These are phyloP conservation scores for Netelia inedita DNA, from an alignment of 2,888 invertebrate species.

Conservation along the genomic window DNA sequence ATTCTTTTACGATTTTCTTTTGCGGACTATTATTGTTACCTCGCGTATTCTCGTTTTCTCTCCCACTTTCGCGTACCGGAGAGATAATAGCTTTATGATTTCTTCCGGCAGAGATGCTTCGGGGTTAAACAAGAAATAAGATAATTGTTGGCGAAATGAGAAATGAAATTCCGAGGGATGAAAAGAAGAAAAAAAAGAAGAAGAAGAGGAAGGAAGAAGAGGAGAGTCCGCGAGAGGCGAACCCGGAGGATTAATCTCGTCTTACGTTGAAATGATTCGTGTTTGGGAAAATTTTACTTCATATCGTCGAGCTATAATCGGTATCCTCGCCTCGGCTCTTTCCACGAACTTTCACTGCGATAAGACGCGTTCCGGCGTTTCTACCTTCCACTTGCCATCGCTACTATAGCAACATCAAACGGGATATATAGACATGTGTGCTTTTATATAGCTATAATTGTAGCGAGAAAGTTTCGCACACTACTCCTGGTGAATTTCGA, in stretches of 20 bases:
- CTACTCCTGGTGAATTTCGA: slow-evolving; percentile 66
- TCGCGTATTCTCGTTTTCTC: not conserved
- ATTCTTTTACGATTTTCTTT: slow-evolving; percentile 38
- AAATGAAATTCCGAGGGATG: slow-evolving; percentile 51
- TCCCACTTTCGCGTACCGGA: slow-evolving; percentile 15
- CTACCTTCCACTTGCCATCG: slow-evolving; percentile 48
- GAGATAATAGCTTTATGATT: slow-evolving; percentile 58
- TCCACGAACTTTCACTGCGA: slow-evolving; percentile 56
- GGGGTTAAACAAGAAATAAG: slow-evolving; percentile 12
- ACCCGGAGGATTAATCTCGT: not conserved
- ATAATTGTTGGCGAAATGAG: slow-evolving; percentile 55
- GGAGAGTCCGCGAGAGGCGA: not conserved
- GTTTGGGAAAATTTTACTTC: slow-evolving; percentile 34
- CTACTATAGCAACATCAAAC: slow-evolving; percentile 38
- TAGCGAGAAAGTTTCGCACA: slow-evolving; percentile 55
- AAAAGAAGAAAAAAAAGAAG: slow-evolving; percentile 12
- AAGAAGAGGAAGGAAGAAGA: not conserved
- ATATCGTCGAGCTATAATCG: slow-evolving; percentile 47
- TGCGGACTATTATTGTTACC: slow-evolving; percentile 40
- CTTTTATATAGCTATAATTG: slow-evolving; percentile 22
- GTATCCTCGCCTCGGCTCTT: slow-evolving; percentile 20
- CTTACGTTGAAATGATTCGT: slow-evolving; percentile 36
- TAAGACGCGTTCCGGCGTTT: slow-evolving; percentile 63
- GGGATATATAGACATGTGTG: slow-evolving; percentile 26
- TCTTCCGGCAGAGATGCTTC: slow-evolving; percentile 22